phyloP scores from a whole-genome alignment of 2,113 vertebrate genomes.

The Otocyon megalotis region DNA sequence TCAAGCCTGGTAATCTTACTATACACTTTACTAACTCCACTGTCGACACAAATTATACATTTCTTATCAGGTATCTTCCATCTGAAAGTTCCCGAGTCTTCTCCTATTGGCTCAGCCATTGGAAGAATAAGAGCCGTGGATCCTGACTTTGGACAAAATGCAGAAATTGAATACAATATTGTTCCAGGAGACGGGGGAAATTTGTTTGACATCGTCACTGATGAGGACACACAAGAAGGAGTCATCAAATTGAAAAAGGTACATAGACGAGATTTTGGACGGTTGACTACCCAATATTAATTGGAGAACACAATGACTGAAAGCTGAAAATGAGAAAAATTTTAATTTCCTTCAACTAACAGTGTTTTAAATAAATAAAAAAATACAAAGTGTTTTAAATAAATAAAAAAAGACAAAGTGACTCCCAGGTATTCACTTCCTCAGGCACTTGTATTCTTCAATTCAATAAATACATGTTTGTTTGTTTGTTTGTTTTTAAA shows the following conservation, averaged over 20 bases:
- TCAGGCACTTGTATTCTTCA: neutral
- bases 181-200: slow-evolving; percentile 97
- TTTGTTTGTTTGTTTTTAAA: neutral
- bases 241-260: slow-evolving; percentile 96
- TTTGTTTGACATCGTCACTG: slow-evolving; percentile 97
- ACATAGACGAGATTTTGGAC: neutral
- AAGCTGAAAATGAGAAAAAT: neutral
- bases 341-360: neutral
- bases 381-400: neutral
- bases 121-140: slow-evolving; percentile 98
- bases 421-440: neutral
- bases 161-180: slow-evolving; percentile 97
- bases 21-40: neutral
- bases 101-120: slow-evolving; percentile 93
- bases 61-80: slow-evolving; percentile 95
- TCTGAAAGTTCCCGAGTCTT: slow-evolving; percentile 96
- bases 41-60: slow-evolving; percentile 47
- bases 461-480: neutral
- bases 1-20: neutral
- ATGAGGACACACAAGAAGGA: slow-evolving; percentile 96
- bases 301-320: neutral
- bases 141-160: slow-evolving; percentile 95
- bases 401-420: neutral
- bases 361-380: neutral
- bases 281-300: neutral